These are phyloP conservation scores for Xestia c-nigrum DNA, from an alignment of 2,888 invertebrate genomes.

Conservation along the genomic window DNA sequence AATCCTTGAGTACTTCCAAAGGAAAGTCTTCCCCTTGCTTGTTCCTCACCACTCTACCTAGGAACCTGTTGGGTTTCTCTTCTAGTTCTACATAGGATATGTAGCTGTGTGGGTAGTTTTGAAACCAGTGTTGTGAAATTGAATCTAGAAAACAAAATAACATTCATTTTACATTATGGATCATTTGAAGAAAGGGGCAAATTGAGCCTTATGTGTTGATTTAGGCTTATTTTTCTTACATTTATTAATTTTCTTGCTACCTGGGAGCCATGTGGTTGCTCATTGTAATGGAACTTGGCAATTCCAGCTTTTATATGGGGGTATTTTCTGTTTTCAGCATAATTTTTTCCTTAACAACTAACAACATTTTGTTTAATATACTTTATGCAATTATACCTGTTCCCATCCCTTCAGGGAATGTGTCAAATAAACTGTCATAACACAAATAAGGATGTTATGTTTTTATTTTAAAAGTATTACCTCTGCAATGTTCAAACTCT, in stretches of 20 bases:
- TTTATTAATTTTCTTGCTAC: background rate
- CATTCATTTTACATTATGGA: background rate
- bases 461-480: conserved; percentile 75
- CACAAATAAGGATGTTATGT: background rate
- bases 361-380: fast-evolving
- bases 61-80: conserved; percentile 75
- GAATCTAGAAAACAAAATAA: conserved; percentile 71
- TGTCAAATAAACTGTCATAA: background rate
- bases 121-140: conserved; percentile 77
- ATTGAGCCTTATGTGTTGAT: background rate
- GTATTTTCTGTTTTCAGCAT: background rate
- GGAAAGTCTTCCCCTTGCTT: conserved; percentile 67
- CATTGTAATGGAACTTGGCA: background rate
- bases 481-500: conserved; percentile 91
- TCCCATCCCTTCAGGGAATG: background rate
- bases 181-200: background rate
- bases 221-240: background rate
- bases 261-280: background rate
- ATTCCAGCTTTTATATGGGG: no score
- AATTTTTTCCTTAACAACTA: background rate
- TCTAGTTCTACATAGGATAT: conserved; percentile 79
- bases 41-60: conserved; percentile 80
- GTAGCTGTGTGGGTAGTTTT: conserved; percentile 78
- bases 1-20: conserved; percentile 85
- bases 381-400: background rate